Conservation (phyloP, 2,113 vertebrate species). For the Plecturocebus donacophilus region DNA sequence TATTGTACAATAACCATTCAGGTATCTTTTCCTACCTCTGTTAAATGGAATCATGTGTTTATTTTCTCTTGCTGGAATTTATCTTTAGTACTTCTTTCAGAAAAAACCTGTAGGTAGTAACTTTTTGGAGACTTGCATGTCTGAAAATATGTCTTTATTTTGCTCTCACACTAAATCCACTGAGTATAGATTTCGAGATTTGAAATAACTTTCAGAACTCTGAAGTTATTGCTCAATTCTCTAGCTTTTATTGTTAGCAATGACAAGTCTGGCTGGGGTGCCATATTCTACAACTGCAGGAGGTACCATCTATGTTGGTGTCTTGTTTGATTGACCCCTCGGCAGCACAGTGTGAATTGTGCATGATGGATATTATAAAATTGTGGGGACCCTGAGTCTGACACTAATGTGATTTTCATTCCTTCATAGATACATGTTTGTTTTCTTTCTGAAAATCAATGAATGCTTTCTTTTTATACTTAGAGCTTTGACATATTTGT, state of each 20-base stretch:
- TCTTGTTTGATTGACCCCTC: neutral
- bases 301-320: fast-evolving
- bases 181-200: neutral
- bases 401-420: neutral
- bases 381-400: neutral
- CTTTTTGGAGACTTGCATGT: neutral
- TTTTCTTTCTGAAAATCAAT: neutral
- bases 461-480: neutral
- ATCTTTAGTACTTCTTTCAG: neutral
- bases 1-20: neutral
- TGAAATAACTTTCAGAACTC: neutral
- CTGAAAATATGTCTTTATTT: neutral
- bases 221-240: neutral
- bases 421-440: neutral
- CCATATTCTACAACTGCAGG: neutral
- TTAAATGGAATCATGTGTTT: neutral
- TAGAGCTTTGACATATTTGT: neutral
- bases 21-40: neutral
- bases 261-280: neutral
- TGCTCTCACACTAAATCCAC: neutral
- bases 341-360: neutral
- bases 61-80: neutral
- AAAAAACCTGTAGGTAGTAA: neutral
- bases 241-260: neutral
- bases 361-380: neutral